A percentile compares a stretch with the other conserved stretches of the same genome.
These are phyloP conservation scores for Halictus rubicundus DNA, from an alignment of 1,140 invertebrate genomes.

Conservation along the genomic window DNA sequence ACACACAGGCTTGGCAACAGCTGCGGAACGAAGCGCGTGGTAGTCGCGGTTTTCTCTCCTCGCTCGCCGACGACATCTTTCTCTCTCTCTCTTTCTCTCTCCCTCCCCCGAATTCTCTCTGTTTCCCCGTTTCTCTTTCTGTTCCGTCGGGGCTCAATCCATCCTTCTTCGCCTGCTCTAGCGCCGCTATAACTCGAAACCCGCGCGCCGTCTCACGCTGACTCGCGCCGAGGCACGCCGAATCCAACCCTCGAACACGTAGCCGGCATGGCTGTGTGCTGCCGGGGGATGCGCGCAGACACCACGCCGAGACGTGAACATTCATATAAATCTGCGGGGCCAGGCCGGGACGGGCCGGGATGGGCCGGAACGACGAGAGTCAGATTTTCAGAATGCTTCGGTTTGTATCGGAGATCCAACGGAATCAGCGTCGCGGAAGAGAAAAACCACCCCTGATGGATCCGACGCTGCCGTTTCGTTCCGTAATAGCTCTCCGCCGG, in stretches of 20 bases:
- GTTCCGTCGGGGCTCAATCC: background rate
- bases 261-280: background rate
- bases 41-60: conserved; percentile 56
- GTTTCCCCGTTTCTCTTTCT: background rate
- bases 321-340: too few relatives aligned
- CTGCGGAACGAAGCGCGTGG: conserved; percentile 50
- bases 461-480: too few relatives aligned
- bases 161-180: background rate
- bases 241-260: background rate
- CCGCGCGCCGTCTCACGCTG: background rate
- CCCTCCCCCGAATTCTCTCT: background rate
- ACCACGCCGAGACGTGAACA: too few relatives aligned
- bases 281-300: too few relatives aligned
- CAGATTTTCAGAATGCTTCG: too few relatives aligned
- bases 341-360: too few relatives aligned
- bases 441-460: too few relatives aligned
- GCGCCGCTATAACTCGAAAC: background rate
- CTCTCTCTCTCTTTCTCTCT: background rate
- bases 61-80: background rate
- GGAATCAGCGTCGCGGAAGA: too few relatives aligned
- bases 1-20: conserved; percentile 60
- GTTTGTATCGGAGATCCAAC: too few relatives aligned
- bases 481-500: too few relatives aligned
- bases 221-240: background rate
- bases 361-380: too few relatives aligned